Conservation (phyloP, 2,797 vertebrate genomes). For the Gouania willdenowi region DNA sequence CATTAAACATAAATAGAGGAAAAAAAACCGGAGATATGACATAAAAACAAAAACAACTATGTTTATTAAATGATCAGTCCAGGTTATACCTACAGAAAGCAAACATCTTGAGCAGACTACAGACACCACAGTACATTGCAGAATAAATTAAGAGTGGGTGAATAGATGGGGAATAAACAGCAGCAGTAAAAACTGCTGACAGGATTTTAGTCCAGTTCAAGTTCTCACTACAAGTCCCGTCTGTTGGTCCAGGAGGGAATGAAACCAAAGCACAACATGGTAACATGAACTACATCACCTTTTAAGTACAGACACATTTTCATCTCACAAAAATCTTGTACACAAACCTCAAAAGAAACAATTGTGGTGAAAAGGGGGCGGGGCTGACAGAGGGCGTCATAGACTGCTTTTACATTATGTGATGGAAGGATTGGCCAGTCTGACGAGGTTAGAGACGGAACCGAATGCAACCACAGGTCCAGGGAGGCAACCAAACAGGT, state of each 20-base stretch:
- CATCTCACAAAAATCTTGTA: constrained; percentile 37
- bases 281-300: constrained; percentile 54
- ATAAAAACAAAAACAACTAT: not conserved
- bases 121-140: constrained; percentile 30
- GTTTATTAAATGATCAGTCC: constrained; percentile 16
- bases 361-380: constrained; percentile 5
- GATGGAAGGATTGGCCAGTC: constrained; percentile 33
- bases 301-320: constrained; percentile 49
- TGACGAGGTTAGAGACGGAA: constrained; percentile 36
- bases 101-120: constrained; percentile 25
- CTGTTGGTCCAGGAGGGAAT: constrained; percentile 25
- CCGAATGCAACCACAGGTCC: constrained; percentile 48
- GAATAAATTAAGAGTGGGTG: constrained; percentile 25
- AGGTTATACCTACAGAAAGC: constrained; percentile 15
- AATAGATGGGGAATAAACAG: constrained; percentile 18
- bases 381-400: constrained; percentile 20
- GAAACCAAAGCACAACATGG: constrained; percentile 64
- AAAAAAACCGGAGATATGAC: not conserved
- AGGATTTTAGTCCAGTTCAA: constrained; percentile 26
- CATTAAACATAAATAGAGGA: constrained; percentile 1
- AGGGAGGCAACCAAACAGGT: constrained; percentile 50
- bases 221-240: constrained; percentile 11
- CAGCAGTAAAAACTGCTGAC: constrained; percentile 8
- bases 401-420: constrained; percentile 27
- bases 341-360: constrained; percentile 44